Evolutionary conservation across 1,140 invertebrate genomes (phyloP).

Genomic region (Camponotus pennsylvanicus): DNA sequence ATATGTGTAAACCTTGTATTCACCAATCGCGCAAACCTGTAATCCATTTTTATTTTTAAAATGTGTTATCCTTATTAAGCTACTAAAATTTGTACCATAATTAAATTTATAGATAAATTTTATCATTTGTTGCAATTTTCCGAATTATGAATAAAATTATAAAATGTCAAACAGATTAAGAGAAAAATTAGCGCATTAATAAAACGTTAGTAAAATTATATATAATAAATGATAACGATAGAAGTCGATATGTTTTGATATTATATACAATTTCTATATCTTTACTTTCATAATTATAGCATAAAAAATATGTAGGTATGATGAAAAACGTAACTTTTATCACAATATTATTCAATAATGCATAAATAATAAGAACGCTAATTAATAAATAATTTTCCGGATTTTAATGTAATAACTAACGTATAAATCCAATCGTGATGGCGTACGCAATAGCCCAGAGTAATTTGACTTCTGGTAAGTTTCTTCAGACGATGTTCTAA

Average conservation of each 20-base stretch:
- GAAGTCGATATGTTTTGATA: neutral
- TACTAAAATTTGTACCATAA: neutral
- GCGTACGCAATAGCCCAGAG: neutral
- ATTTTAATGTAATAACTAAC: constrained; percentile 29
- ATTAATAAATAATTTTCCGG: neutral
- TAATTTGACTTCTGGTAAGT: neutral
- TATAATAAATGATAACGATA: neutral
- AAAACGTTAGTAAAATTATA: neutral
- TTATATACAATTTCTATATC: neutral
- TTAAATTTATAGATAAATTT: neutral
- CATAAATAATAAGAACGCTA: neutral
- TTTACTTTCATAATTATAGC: neutral
- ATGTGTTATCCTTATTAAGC: neutral
- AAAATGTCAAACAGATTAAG: too few relatives aligned
- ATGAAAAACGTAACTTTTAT: neutral
- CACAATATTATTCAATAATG: neutral
- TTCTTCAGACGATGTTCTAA: constrained; percentile 57
- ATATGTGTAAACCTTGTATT: constrained; percentile 59
- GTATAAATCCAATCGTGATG: constrained; percentile 53
- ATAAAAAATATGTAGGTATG: too few relatives aligned
- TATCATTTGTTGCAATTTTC: neutral
- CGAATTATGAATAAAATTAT: constrained; percentile 2
- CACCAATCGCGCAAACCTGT: constrained; percentile 48
- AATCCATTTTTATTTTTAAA: neutral
- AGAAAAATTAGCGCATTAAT: neutral